Percentiles rank a stretch among this genome's conserved stretches.
Evolutionary conservation across 2,888 invertebrate genomes (phyloP).

Genomic region (Sarcophaga caerulescens): DNA sequence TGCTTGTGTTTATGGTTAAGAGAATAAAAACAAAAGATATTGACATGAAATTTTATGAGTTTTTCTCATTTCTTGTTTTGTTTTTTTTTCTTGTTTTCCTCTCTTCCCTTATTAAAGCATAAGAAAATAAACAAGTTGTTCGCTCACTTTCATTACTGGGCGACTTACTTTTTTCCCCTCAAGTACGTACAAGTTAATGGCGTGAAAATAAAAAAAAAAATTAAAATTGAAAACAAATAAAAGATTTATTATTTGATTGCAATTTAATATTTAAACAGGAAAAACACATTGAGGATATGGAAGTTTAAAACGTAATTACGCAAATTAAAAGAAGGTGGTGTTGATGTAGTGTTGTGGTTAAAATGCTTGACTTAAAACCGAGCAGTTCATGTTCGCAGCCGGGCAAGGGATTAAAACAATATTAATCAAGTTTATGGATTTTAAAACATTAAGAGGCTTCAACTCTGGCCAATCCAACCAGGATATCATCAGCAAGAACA

Average conservation of each 20-base stretch:
- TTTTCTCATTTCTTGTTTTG: conserved; percentile 1
- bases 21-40: conserved; percentile 27
- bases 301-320: no score
- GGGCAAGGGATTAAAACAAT: no score
- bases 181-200: conserved; percentile 27
- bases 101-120: not conserved
- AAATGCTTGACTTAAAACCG: not conserved
- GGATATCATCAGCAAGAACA: no score
- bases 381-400: not conserved
- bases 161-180: not conserved
- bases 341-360: no score
- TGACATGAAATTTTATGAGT: conserved; percentile 41
- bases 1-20: not conserved
- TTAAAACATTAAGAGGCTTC: no score
- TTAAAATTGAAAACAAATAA: conserved; percentile 36
- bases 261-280: conserved; percentile 46
- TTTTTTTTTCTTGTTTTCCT: not conserved
- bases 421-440: no score
- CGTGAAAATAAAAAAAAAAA: conserved; percentile 28
- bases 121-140: conserved; percentile 18
- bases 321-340: no score
- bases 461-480: no score
- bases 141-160: conserved; percentile 15
- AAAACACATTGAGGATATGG: not conserved
- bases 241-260: conserved; percentile 58